Conservation (phyloP, 2,888 invertebrate genomes). For the Lithophane semibrunnea region DNA sequence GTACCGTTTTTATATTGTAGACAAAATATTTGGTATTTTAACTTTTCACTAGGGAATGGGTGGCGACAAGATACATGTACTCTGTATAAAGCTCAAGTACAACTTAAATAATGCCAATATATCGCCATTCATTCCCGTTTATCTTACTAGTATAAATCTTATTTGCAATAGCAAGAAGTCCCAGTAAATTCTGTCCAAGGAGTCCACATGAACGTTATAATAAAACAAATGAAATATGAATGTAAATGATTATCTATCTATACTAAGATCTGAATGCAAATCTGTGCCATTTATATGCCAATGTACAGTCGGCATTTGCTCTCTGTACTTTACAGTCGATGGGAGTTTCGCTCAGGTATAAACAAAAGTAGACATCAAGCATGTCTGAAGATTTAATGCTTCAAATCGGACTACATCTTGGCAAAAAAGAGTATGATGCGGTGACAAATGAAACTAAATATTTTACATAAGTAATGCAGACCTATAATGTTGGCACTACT, state of each 20-base stretch:
- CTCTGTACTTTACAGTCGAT: constrained; percentile 40
- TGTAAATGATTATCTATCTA: constrained; percentile 13
- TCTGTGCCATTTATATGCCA: constrained; percentile 62
- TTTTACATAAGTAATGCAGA: too few relatives aligned
- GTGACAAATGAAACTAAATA: too few relatives aligned
- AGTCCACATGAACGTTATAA: constrained; percentile 44
- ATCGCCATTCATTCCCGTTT: constrained; percentile 8
- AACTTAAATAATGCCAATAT: not conserved
- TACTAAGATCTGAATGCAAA: constrained; percentile 21
- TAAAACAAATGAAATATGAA: constrained; percentile 15
- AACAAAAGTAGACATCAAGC: not conserved
- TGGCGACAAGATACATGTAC: not conserved
- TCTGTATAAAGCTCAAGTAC: not conserved
- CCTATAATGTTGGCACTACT: too few relatives aligned
- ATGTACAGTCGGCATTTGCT: constrained; percentile 18
- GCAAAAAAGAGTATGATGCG: too few relatives aligned
- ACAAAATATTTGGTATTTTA: constrained; percentile 46
- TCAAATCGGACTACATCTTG: not conserved
- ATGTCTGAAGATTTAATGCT: not conserved
- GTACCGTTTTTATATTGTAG: constrained; percentile 64
- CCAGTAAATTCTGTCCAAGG: constrained; percentile 61
- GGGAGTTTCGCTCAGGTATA: constrained; percentile 47
- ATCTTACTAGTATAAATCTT: constrained; percentile 14
- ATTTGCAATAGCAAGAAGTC: constrained; percentile 37
- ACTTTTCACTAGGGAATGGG: not conserved